Evolutionary conservation across 2,888 invertebrate genomes (phyloP).

Genomic region (Leptinotarsa haldemani): DNA sequence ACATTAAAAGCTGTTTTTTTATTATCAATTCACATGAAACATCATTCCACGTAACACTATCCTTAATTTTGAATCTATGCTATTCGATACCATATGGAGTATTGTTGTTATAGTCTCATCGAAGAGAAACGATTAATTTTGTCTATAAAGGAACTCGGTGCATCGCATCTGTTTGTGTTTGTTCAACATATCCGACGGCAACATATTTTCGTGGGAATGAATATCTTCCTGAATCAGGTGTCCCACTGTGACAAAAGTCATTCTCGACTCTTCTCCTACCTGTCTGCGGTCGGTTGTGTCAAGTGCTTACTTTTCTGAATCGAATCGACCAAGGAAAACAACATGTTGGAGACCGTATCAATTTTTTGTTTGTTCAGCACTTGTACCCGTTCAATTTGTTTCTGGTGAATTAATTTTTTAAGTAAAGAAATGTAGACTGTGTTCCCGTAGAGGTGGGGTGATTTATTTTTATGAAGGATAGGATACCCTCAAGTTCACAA

Average conservation of each 20-base stretch:
- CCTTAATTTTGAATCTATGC: background rate
- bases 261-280: conserved; percentile 32
- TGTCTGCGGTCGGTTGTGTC: conserved; percentile 28
- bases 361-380: conserved; percentile 29
- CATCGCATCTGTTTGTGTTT: conserved; percentile 28
- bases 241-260: conserved; percentile 47
- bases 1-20: background rate
- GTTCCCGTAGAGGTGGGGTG: no score
- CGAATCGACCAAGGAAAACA: conserved; percentile 27
- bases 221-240: conserved; percentile 42
- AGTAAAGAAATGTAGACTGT: conserved; percentile 6
- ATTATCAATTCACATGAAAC: background rate
- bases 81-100: background rate
- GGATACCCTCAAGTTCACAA: no score
- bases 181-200: conserved; percentile 32
- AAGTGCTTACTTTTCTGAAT: conserved; percentile 35
- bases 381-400: conserved; percentile 25
- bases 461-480: no score
- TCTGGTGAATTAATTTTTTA: conserved; percentile 25
- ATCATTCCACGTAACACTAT: background rate
- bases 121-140: conserved; percentile 3
- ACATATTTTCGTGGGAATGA: conserved; percentile 47
- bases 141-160: conserved; percentile 7
- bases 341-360: conserved; percentile 27
- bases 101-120: conserved; percentile 8